These are phyloP conservation scores for Myotis daubentonii DNA, from an alignment of 2,797 vertebrate genomes.

Conservation along the genomic window DNA sequence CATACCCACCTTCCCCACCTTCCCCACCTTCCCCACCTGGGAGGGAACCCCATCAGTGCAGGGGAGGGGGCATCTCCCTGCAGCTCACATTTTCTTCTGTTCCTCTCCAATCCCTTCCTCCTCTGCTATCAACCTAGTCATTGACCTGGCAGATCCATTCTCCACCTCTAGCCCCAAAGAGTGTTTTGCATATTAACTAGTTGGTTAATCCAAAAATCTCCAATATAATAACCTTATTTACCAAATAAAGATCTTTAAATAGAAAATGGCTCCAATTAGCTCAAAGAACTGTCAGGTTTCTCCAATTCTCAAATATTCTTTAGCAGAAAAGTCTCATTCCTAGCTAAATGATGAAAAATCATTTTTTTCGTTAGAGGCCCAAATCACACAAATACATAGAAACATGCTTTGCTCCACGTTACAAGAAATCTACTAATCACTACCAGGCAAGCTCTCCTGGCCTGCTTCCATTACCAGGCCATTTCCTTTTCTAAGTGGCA, in stretches of 20 bases:
- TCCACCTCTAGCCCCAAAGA: neutral
- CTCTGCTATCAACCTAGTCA: neutral
- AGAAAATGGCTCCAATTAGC: neutral
- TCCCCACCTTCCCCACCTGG: no score
- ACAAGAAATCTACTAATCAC: neutral
- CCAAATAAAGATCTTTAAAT: neutral
- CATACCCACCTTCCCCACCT: neutral
- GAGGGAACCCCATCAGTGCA: accelerated
- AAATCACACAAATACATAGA: neutral
- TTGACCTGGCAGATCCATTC: neutral
- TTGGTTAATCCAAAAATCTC: neutral
- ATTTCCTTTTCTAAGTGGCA: neutral
- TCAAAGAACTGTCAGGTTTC: neutral
- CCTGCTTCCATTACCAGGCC: neutral
- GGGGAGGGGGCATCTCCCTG: accelerated
- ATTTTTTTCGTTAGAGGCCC: neutral
- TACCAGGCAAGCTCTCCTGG: accelerated
- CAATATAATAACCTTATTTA: neutral
- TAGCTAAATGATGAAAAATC: neutral
- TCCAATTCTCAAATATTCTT: neutral
- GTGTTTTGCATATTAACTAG: neutral
- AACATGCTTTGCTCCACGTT: neutral
- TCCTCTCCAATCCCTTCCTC: neutral
- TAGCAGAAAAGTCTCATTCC: neutral
- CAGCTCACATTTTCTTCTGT: neutral